These are phyloP conservation scores for Scatophagus argus DNA, from an alignment of 2,113 vertebrate species.

Conservation along the genomic window DNA sequence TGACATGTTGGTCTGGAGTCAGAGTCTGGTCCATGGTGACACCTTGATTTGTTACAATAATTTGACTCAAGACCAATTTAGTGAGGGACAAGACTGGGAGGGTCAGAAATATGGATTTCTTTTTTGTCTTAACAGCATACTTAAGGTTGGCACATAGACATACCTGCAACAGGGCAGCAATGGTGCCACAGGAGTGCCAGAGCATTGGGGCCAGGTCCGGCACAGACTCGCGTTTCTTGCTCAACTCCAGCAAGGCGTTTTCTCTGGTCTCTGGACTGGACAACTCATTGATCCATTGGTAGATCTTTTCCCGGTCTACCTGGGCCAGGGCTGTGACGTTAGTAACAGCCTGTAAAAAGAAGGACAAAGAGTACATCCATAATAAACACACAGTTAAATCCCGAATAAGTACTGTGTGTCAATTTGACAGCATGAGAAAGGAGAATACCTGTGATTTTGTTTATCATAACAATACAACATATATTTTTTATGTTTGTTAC, in stretches of 20 bases:
- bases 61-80: too few species aligned
- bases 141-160: neutral
- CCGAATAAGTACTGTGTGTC: neutral
- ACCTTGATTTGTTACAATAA: too few species aligned
- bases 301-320: slow-evolving; percentile 98
- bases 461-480: neutral
- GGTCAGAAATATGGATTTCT: too few species aligned
- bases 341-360: slow-evolving; percentile 88
- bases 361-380: neutral
- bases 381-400: neutral
- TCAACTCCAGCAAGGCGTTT: slow-evolving; percentile 96
- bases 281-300: slow-evolving; percentile 99
- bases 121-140: too few species aligned
- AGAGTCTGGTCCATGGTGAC: too few species aligned
- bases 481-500: neutral
- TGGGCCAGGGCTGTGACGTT: slow-evolving; percentile 91
- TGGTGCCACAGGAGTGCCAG: slow-evolving; percentile 98
- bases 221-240: slow-evolving; percentile 97
- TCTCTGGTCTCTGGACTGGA: slow-evolving; percentile 97
- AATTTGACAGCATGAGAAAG: neutral
- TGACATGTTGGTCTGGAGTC: too few species aligned
- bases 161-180: slow-evolving; percentile 96
- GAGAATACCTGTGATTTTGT: neutral
- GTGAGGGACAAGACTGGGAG: too few species aligned
- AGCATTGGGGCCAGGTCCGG: slow-evolving; percentile 97